These are phyloP conservation scores for Pelvicachromis taeniatus DNA, from an alignment of 2,113 vertebrate species.

Conservation along the genomic window DNA sequence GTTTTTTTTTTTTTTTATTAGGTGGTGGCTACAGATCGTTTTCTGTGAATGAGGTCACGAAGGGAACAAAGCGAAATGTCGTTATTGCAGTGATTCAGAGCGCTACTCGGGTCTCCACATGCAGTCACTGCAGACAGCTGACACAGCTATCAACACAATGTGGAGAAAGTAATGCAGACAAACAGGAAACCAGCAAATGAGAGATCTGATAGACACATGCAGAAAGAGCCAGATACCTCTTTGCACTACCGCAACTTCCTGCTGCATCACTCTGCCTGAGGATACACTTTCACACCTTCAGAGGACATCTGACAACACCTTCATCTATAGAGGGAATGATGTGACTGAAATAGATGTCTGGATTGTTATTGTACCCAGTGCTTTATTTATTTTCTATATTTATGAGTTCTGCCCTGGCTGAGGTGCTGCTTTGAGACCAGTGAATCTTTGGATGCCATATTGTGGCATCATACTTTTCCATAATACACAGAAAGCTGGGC, in stretches of 20 bases:
- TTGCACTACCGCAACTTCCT: slow-evolving; percentile 12
- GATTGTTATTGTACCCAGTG: neutral
- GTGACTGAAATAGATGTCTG: slow-evolving; percentile 23
- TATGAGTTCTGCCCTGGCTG: neutral
- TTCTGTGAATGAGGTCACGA: slow-evolving; percentile 17
- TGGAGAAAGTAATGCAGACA: neutral
- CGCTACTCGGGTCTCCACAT: neutral
- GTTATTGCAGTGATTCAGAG: neutral
- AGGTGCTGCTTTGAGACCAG: neutral
- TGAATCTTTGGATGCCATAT: neutral
- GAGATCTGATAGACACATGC: neutral
- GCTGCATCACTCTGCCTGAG: slow-evolving; percentile 34
- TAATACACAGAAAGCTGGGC: neutral
- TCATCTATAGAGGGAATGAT: neutral
- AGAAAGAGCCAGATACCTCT: slow-evolving; percentile 6
- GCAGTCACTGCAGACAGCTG: neutral
- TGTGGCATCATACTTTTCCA: neutral
- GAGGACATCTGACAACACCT: slow-evolving; percentile 53
- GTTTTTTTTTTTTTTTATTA: slow-evolving; percentile 19
- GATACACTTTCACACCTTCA: slow-evolving; percentile 47
- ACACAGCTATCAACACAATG: neutral
- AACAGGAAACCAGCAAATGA: slow-evolving; percentile 11
- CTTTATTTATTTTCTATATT: neutral
- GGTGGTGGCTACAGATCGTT: neutral
- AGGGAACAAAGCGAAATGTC: slow-evolving; percentile 5